These are phyloP conservation scores for Tipula lateralis DNA, from an alignment of 2,888 invertebrate species.

Conservation along the genomic window DNA sequence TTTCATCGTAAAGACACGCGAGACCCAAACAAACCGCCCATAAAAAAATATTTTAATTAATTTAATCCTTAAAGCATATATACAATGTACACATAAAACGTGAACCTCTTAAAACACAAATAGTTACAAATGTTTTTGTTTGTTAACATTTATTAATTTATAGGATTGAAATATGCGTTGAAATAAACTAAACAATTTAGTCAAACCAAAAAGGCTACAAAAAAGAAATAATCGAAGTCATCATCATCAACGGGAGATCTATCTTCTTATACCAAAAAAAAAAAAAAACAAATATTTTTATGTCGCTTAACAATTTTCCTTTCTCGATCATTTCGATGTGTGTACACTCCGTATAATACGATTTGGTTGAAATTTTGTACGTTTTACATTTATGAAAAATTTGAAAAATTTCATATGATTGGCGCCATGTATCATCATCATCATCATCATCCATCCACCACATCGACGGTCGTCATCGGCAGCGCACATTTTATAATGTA, in stretches of 20 bases:
- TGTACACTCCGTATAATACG: no score
- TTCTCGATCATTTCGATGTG: neutral
- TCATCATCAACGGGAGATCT: slow-evolving; percentile 19
- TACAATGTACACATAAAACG: neutral
- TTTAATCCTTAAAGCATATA: neutral
- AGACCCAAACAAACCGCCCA: neutral
- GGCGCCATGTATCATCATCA: slow-evolving; percentile 9
- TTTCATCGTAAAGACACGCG: neutral
- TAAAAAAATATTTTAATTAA: neutral
- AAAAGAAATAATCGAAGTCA: neutral
- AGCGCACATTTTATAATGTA: neutral
- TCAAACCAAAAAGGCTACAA: neutral
- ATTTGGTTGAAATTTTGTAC: neutral
- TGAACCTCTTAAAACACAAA: neutral
- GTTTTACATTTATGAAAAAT: slow-evolving; percentile 1
- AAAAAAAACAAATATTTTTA: neutral
- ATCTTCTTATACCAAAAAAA: neutral
- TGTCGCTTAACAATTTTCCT: slow-evolving; percentile 7
- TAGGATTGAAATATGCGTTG: neutral
- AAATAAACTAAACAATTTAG: neutral
- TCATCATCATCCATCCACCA: neutral
- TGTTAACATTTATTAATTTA: slow-evolving; percentile 1
- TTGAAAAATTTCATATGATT: neutral
- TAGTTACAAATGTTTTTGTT: neutral
- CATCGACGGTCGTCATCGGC: neutral